Percentiles rank a stretch among this genome's conserved stretches.
Evolutionary conservation across 1,140 invertebrate species (phyloP).

Genomic region (Meloidogyne floridensis): DNA sequence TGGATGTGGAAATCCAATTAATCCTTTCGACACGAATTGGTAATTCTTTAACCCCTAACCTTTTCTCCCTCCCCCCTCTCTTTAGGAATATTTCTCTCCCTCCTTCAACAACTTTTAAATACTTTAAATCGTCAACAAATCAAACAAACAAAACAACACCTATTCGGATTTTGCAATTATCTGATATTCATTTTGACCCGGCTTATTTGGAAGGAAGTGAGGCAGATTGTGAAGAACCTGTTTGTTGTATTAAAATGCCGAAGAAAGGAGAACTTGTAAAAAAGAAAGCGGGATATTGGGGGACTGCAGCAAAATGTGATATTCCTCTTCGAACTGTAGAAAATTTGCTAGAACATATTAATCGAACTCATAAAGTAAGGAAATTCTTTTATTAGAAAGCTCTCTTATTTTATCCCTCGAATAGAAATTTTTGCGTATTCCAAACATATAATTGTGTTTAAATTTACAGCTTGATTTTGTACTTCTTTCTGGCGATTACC

Average conservation of each 20-base stretch:
- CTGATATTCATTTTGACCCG: conserved; percentile 69
- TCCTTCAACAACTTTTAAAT: background rate
- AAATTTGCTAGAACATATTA: conserved; percentile 60
- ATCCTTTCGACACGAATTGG: conserved; percentile 54
- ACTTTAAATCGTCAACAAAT: background rate
- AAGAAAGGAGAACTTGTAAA: background rate
- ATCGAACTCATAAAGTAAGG: conserved; percentile 44
- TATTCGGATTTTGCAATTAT: conserved; percentile 67
- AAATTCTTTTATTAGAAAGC: background rate
- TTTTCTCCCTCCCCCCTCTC: background rate
- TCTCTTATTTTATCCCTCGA: too few relatives aligned
- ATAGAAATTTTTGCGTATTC: background rate
- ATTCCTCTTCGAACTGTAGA: conserved; percentile 56
- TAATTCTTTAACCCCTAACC: background rate
- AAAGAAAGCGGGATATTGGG: conserved; percentile 60
- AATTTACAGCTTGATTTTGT: conserved; percentile 59
- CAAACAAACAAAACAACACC: background rate
- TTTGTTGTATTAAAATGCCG: conserved; percentile 66
- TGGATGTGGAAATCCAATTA: conserved; percentile 47
- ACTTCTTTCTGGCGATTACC: conserved; percentile 58
- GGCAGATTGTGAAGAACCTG: conserved; percentile 67
- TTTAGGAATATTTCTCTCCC: conserved; percentile 19
- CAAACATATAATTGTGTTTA: too few relatives aligned
- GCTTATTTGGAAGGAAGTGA: conserved; percentile 63
- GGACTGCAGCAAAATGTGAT: conserved; percentile 59